phyloP scores from a whole-genome alignment of 2,113 vertebrate genomes.

The Melanostigma gelatinosum region DNA sequence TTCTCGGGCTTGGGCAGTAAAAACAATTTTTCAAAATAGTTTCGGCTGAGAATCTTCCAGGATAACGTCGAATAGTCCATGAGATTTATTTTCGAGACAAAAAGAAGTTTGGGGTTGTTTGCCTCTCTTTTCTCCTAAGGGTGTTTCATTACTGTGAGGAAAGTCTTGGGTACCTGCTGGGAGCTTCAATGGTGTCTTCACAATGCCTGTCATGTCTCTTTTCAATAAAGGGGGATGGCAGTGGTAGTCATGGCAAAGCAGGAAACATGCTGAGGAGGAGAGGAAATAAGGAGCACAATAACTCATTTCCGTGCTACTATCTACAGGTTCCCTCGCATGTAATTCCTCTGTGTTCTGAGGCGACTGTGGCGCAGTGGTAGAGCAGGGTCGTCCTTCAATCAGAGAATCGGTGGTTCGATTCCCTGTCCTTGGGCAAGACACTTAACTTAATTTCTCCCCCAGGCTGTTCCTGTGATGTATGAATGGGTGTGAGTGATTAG shows the following conservation, averaged over 20 bases:
- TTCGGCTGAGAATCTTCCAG: background rate
- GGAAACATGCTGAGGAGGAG: constrained; percentile 9
- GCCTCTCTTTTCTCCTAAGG: background rate
- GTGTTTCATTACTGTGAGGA: background rate
- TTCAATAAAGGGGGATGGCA: background rate
- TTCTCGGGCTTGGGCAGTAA: background rate
- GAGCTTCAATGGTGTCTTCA: background rate
- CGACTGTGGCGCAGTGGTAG: too few relatives aligned
- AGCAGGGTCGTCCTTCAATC: too few relatives aligned
- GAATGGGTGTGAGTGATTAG: too few relatives aligned
- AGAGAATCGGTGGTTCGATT: too few relatives aligned
- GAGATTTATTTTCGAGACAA: background rate
- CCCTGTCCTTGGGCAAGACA: too few relatives aligned
- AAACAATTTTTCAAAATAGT: background rate
- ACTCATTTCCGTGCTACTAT: constrained; percentile 52
- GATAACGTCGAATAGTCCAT: background rate
- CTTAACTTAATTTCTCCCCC: too few relatives aligned
- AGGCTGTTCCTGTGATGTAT: too few relatives aligned
- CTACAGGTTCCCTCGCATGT: constrained; percentile 1
- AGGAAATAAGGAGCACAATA: constrained; percentile 53
- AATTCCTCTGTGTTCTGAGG: background rate
- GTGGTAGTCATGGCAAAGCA: constrained; percentile 3
- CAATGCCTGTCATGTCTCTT: constrained; percentile 6
- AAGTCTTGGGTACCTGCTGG: constrained; percentile 6
- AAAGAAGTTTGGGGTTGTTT: background rate